These are phyloP conservation scores for Protonibea diacanthus DNA, from an alignment of 2,797 vertebrate species.

Conservation along the genomic window DNA sequence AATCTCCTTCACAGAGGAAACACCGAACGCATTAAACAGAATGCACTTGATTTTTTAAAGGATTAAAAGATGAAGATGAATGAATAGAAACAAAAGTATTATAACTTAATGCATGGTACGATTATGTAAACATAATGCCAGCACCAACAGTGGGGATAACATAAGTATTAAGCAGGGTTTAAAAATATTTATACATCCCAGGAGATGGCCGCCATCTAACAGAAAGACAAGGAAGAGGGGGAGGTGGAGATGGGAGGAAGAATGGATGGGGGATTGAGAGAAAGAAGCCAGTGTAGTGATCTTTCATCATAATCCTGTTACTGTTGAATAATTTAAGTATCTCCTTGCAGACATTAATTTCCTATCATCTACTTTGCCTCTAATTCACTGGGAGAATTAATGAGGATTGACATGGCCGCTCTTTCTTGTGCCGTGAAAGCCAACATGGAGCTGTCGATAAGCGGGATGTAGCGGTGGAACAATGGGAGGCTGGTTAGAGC, in stretches of 20 bases:
- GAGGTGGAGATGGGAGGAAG: slow-evolving; percentile 17
- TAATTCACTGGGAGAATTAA: slow-evolving; percentile 82
- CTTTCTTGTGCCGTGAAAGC: slow-evolving; percentile 79
- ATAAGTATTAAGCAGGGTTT: slow-evolving; percentile 33
- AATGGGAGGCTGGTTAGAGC: slow-evolving; percentile 66
- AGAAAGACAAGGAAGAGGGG: slow-evolving; percentile 28
- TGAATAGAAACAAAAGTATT: slow-evolving; percentile 33
- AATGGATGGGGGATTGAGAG: slow-evolving; percentile 45
- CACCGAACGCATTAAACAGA: slow-evolving; percentile 12
- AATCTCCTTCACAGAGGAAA: slow-evolving; percentile 17
- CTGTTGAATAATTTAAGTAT: slow-evolving; percentile 84
- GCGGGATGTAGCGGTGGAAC: slow-evolving; percentile 61
- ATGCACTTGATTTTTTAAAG: slow-evolving; percentile 5
- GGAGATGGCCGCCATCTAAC: slow-evolving; percentile 39
- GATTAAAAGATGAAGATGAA: slow-evolving; percentile 30
- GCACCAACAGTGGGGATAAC: slow-evolving; percentile 26
- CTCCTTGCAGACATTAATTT: slow-evolving; percentile 84
- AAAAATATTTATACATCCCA: neutral
- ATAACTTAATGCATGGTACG: slow-evolving; percentile 18
- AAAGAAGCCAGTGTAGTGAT: slow-evolving; percentile 70
- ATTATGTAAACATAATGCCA: slow-evolving; percentile 13
- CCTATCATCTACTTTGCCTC: slow-evolving; percentile 81
- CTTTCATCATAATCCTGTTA: slow-evolving; percentile 85
- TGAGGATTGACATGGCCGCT: slow-evolving; percentile 81
- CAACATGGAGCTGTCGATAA: slow-evolving; percentile 79